These are phyloP conservation scores for Cremastobaeus sp. DNA, from an alignment of 2,888 invertebrate genomes.

Conservation along the genomic window DNA sequence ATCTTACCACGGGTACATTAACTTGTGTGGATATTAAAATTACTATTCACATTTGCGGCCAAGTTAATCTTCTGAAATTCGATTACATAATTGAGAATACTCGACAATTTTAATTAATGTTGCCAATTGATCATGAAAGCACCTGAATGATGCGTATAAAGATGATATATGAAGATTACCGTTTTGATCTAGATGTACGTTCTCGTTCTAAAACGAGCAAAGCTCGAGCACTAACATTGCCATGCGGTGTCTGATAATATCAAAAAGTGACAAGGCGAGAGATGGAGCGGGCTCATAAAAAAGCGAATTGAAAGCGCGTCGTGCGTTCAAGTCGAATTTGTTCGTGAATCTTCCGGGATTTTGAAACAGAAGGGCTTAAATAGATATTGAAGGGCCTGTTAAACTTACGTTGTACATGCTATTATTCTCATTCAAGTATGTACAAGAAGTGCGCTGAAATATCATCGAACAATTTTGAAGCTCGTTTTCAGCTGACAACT, in stretches of 20 bases:
- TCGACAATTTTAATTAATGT: slow-evolving; percentile 16
- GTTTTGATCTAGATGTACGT: slow-evolving; percentile 25
- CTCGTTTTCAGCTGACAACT: slow-evolving; percentile 41
- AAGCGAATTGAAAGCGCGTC: slow-evolving; percentile 11
- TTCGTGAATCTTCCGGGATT: slow-evolving; percentile 28
- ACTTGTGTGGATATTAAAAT: no score
- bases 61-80: no score
- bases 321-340: slow-evolving; percentile 23
- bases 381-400: slow-evolving; percentile 38
- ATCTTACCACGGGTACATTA: no score
- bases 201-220: slow-evolving; percentile 14
- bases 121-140: slow-evolving; percentile 23
- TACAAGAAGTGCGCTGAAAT: slow-evolving; percentile 27
- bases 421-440: slow-evolving; percentile 37
- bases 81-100: no score
- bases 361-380: slow-evolving; percentile 34
- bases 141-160: slow-evolving; percentile 17
- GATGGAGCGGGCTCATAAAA: not conserved
- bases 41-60: no score
- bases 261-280: slow-evolving; percentile 29
- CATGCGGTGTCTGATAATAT: slow-evolving; percentile 9
- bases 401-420: slow-evolving; percentile 11
- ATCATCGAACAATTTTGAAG: slow-evolving; percentile 48
- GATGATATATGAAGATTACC: slow-evolving; percentile 35
- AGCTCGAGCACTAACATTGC: not conserved